Evolutionary conservation across 2,797 vertebrate genomes (phyloP), one percentile per base, ranked within the genome.

Genomic region (Pyrocephalus nanus): DNA sequence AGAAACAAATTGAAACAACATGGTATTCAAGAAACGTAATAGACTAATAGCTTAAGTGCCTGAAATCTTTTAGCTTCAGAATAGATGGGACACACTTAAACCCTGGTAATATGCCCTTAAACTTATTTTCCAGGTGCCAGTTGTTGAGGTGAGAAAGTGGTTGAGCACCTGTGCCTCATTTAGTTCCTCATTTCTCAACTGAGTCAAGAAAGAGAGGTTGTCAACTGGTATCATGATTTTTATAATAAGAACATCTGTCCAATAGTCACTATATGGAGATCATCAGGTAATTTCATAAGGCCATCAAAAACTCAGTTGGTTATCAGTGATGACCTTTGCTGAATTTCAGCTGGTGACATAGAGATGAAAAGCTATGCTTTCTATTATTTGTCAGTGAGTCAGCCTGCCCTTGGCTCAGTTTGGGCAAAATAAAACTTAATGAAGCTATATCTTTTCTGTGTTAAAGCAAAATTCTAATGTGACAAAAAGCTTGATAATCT

Each of bases 401-500:
- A 92, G 66, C 54, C 53, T 91, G 82, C 45, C 92, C 70, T 75
- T 92, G 78, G 23, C 51, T 86, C 70, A 74, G 45, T 92, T 90
- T 84, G 34, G 75, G 58, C 79, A 86, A 83, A 79, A 92, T 90
- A 92, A 96, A 89, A 77, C 51, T 86, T 93, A 78, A 91, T 78
- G 72, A 92, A 92, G 54, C 47, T 89, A 34, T 42, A 55, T 26
- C 65, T 95, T 95, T 73, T 80, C 65, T 83, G 61, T 65, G 54
- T 85, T 87, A 79, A 69, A 87, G 65, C 22, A 61, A 85, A 88
- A 89, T 73, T 92, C 54, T 86, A 70, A 93, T 1, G 12, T 80
- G 81, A 88, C 50, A 90, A 90, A 94, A 93, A 90, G 27, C 36
- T 88, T 78, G 76, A 88, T 93, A 96, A 92, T 92, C 82, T 92